phyloP scores from a whole-genome alignment of 2,888 invertebrate species.

The Julus scandinavius region DNA sequence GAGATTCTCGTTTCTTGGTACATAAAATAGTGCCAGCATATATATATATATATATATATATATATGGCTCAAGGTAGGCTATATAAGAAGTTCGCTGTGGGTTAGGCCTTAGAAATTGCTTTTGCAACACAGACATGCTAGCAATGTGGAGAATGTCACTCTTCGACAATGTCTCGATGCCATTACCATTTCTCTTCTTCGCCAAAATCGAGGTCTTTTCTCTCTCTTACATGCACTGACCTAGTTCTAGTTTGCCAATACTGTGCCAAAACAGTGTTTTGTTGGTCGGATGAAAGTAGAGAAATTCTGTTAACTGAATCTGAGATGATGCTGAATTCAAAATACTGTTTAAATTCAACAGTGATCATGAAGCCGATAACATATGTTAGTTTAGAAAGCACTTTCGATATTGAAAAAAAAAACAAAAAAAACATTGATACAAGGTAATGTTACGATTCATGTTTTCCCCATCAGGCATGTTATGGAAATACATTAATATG shows the following conservation, averaged over 20 bases:
- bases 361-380: not conserved
- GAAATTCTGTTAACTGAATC: not conserved
- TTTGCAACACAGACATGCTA: not conserved
- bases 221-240: conserved; percentile 2
- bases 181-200: conserved; percentile 28
- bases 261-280: not conserved
- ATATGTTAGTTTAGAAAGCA: not conserved
- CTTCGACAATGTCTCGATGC: not conserved
- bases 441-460: not conserved
- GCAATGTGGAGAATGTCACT: not conserved
- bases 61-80: conserved; percentile 23
- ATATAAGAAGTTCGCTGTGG: not conserved
- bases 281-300: not conserved
- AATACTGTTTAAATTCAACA: not conserved
- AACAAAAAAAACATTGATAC: not conserved
- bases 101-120: not conserved
- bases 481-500: too few species aligned
- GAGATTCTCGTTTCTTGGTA: not conserved
- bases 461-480: not conserved
- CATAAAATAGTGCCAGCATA: not conserved
- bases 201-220: not conserved
- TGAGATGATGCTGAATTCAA: not conserved
- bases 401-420: not conserved
- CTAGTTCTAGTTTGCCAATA: not conserved
- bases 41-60: too few species aligned